These are phyloP conservation scores for Apostichopus leukothele DNA, from an alignment of 53 echinoderm and acorn worm genomes.

Conservation along the genomic window DNA sequence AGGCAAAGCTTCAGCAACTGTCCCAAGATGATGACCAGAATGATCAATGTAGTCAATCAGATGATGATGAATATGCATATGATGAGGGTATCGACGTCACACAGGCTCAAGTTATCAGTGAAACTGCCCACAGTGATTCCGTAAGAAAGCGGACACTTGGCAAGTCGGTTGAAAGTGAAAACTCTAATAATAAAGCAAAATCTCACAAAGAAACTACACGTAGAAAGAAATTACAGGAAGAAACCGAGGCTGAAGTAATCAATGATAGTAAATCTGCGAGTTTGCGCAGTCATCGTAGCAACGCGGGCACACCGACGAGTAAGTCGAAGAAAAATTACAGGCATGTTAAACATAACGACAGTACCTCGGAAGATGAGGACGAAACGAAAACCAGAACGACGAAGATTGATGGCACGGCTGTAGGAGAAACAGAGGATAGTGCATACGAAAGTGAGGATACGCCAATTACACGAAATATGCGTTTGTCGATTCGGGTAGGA, in stretches of 20 bases:
- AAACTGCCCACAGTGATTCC: neutral
- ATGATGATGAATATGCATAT: neutral
- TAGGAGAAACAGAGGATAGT: neutral
- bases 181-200: slow-evolving; percentile 12
- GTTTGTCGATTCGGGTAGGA: slow-evolving; percentile 15
- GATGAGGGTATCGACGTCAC: slow-evolving; percentile 9
- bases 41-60: neutral
- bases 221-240: slow-evolving; percentile 29
- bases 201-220: slow-evolving; percentile 21
- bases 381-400: neutral
- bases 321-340: slow-evolving; percentile 33
- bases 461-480: slow-evolving; percentile 1
- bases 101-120: neutral
- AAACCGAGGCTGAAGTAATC: neutral
- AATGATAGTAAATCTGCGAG: neutral
- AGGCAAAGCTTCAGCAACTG: neutral
- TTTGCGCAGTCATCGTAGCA: slow-evolving; percentile 15
- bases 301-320: neutral
- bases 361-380: slow-evolving; percentile 25
- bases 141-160: slow-evolving; percentile 7
- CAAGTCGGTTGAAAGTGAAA: neutral
- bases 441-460: slow-evolving; percentile 2
- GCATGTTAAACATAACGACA: slow-evolving; percentile 8
- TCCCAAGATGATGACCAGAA: slow-evolving; percentile 21
- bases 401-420: neutral